Evolutionary conservation across 2,797 vertebrate species (phyloP), one percentile per base, ranked within the genome.

Genomic region (Acanthiza pusilla): DNA sequence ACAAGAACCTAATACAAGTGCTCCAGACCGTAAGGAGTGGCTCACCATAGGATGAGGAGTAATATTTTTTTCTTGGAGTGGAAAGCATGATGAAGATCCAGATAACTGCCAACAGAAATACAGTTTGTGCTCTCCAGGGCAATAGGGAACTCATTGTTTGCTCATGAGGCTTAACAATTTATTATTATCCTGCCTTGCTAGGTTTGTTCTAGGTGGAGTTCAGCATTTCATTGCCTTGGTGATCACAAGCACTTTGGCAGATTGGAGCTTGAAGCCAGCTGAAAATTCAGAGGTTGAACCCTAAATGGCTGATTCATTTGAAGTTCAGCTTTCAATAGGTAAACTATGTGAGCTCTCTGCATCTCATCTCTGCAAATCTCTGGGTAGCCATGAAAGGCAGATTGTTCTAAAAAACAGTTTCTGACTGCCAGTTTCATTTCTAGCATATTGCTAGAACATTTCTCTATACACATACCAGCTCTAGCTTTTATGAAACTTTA

Each of bases 21-120:
- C 38, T 84, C 29, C 34, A 51, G 34, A 51, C 20, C 32, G 70
- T 26, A 17, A 71, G 13, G 10, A 61, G 23, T 51, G 11, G 43
- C 25, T 85, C 57, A 66, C 15, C 12, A 13, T 32, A 76, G 20
- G 36, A 63, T 65, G 51, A 82, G 32, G 5, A 13, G 23, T 50
- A 61, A 63, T 47, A 34, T 34, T 57, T 81, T 81, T 86, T 53
- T 68, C 40, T 55, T 81, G 19, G 1, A 6, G n/a, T 57, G 34
- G 12, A 73, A 88, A 86, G n/a, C 60, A 63, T 36, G 57, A 88
- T 78, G 89, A 80, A 71, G 66, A 92, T 77, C 74, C 88, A 94
- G 73, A 27, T 87, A 94, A 91, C 76, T 89, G 61, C 68, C 94
- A 96, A 97, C 97, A 90, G 88, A 97, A 96, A 83, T 50, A 81